Conservation (phyloP, 2,888 invertebrate species). For the Drosophila pseudotakahashii region DNA sequence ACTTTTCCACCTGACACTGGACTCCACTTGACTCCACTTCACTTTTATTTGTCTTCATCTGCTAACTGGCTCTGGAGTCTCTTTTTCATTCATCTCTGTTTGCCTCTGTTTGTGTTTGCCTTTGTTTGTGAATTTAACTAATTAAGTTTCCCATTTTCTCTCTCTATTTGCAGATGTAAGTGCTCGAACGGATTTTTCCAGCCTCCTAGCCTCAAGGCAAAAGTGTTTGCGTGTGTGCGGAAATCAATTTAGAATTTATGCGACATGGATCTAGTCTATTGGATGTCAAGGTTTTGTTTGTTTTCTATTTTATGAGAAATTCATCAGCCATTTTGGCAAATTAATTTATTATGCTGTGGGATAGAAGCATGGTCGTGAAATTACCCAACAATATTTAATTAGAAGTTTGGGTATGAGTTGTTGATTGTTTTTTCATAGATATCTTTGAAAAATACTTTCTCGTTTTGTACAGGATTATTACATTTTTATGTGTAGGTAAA, state of each 20-base stretch:
- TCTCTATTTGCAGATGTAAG: constrained; percentile 76
- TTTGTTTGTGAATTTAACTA: constrained; percentile 69
- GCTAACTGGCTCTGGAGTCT: constrained; percentile 6
- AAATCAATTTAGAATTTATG: constrained; percentile 34
- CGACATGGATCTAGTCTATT: constrained; percentile 8
- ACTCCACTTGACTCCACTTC: constrained; percentile 46
- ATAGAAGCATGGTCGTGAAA: constrained; percentile 4
- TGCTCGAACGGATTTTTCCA: constrained; percentile 33
- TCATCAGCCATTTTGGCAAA: constrained; percentile 24
- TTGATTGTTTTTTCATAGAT: constrained; percentile 2
- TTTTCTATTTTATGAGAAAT: constrained; percentile 9
- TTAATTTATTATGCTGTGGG: constrained; percentile 29
- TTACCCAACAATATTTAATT: constrained; percentile 20
- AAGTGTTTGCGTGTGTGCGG: constrained; percentile 16
- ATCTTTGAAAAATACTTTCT: constrained; percentile 1
- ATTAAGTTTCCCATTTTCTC: constrained; percentile 63
- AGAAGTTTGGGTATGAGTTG: not conserved
- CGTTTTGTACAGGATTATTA: too few species aligned
- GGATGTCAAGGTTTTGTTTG: constrained; percentile 37
- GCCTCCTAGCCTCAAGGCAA: not conserved
- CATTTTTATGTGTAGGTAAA: too few species aligned
- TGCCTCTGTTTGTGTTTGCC: constrained; percentile 44
- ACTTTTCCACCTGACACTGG: constrained; percentile 31
- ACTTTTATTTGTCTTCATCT: constrained; percentile 62
- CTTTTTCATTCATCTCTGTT: constrained; percentile 21